These are phyloP conservation scores for Periparus ater DNA, from an alignment of 2,797 vertebrate species.

Conservation along the genomic window DNA sequence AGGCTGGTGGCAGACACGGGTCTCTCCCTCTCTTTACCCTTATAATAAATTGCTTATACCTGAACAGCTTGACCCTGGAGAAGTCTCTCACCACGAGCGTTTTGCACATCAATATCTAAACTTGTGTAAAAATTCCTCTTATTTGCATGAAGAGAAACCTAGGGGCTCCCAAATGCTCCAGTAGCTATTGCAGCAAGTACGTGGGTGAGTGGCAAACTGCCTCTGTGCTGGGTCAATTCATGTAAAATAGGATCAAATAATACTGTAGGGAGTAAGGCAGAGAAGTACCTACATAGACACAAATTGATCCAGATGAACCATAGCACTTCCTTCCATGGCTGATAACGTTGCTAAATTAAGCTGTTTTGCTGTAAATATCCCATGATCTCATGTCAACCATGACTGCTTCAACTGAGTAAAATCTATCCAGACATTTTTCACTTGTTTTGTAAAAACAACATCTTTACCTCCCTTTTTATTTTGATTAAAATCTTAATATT, in stretches of 20 bases:
- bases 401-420: background rate
- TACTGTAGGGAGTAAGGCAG: background rate
- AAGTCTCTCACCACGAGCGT: too few species aligned
- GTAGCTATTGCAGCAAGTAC: background rate
- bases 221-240: background rate
- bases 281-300: background rate
- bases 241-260: background rate
- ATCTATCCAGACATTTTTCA: background rate
- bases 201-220: background rate
- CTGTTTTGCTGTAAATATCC: background rate
- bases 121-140: conserved; percentile 12
- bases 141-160: background rate
- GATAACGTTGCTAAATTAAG: background rate
- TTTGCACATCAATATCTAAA: background rate
- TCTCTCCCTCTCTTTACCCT: too few species aligned
- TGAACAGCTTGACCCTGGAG: too few species aligned
- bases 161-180: background rate
- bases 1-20: too few species aligned
- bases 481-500: background rate
- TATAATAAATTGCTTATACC: too few species aligned
- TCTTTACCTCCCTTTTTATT: background rate
- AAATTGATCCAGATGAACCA: background rate
- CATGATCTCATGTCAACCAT: background rate
- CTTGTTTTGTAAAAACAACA: background rate
- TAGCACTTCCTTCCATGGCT: background rate